Base-by-base conservation (phyloP, 2,113 vertebrate species). In the Antidorcas marsupialis region DNA sequence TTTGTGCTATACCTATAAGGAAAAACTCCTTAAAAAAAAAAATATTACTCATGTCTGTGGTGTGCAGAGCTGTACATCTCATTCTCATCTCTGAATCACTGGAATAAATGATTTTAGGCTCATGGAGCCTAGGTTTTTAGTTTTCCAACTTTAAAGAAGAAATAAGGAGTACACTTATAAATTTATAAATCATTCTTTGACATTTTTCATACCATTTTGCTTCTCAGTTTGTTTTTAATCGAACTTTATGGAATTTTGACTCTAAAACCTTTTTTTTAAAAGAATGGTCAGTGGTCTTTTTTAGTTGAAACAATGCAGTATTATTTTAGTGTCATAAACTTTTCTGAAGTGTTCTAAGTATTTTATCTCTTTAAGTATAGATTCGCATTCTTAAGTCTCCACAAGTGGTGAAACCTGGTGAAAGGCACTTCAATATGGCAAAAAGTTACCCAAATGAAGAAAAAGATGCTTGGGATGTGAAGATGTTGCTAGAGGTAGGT, bases 401-500 rank as follows among this genome's bases (percentile, higher is more conserved):
- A 84, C 95, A 99, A 92, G 3, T 23, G 17, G 98, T 99, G 55
- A 96, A 13, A 25, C 87, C 93, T 87, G 97, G 98, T 14, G 53
- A 94, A 98, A 98, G 86, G 79, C 99, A 99, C 96, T 99, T 99
- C 87, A 99, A 99, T 83, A 99, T 99, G 99, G 97, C 99, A 52
- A 99, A 97, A 97, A 99, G 99, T 97, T 99, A 99, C 30, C 99
- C 99, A 1, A 93, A 97, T 33, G 98, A 93, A 67, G 98, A 98
- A 33, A 99, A 99, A 93, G 99, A 99, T 90, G 99, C 99, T 59
- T 99, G 99, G 99, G 99, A 99, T 45, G 99, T 99, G 94, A 99
- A 99, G 98, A 99, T 91, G 96, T 99, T 99, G 87, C 98, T 99
- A 36, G 99, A 99, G 99, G 99, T 99, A 97, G 81, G 99, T 47